phyloP scores from a whole-genome alignment of 1,140 invertebrate genomes.

The Heliconius melpomene region DNA sequence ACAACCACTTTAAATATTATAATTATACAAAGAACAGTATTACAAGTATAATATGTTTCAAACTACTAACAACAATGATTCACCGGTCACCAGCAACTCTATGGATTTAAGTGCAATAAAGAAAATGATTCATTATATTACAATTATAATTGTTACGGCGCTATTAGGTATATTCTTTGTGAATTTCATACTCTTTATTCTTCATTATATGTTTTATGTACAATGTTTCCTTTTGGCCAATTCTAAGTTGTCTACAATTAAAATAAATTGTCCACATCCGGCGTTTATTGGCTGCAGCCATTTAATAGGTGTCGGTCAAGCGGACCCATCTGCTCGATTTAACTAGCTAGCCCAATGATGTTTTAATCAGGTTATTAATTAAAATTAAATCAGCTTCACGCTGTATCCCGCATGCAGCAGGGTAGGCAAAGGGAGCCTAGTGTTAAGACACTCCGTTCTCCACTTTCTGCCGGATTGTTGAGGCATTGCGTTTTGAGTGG shows the following conservation, averaged over 20 bases:
- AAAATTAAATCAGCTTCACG: constrained; percentile 17
- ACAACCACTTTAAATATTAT: neutral
- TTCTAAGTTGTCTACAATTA: constrained; percentile 62
- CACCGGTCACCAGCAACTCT: neutral
- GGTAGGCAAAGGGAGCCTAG: too few species aligned
- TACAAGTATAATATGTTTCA: neutral
- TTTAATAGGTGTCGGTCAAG: constrained; percentile 75
- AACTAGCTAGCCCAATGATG: constrained; percentile 37
- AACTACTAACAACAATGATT: neutral
- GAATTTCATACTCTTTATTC: neutral
- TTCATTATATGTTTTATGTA: neutral
- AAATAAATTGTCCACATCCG: constrained; percentile 76
- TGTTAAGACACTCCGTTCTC: too few species aligned
- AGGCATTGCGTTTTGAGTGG: too few species aligned
- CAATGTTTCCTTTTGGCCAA: constrained; percentile 40
- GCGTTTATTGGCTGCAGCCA: constrained; percentile 64
- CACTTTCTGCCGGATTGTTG: too few species aligned
- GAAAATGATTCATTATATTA: neutral
- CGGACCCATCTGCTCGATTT: constrained; percentile 70
- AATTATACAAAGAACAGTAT: too few species aligned
- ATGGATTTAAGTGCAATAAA: constrained; percentile 6
- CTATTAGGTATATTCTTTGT: neutral
- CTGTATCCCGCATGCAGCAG: too few species aligned
- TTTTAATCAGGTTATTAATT: constrained; percentile 37
- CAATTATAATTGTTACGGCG: neutral